phyloP scores from a whole-genome alignment of 2,113 vertebrate species.

The Larimichthys polyactis region DNA sequence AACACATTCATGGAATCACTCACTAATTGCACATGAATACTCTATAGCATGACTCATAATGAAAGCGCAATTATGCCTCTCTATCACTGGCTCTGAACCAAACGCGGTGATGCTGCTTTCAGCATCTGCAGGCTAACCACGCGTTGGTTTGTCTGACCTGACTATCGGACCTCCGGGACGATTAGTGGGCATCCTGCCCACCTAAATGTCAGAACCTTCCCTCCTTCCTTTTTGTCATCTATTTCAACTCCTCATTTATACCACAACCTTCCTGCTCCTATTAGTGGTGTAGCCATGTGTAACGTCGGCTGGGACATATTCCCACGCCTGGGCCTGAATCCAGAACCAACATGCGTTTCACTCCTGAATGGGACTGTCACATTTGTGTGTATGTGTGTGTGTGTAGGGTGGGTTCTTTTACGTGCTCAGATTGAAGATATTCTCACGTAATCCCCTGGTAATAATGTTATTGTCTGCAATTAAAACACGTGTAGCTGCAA shows the following conservation, averaged over 20 bases:
- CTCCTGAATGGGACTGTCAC: slow-evolving; percentile 8
- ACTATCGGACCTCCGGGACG: slow-evolving; percentile 37
- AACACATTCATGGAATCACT: slow-evolving; percentile 59
- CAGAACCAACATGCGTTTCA: slow-evolving; percentile 54
- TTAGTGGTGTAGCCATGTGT: slow-evolving; percentile 69
- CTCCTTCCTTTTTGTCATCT: slow-evolving; percentile 40
- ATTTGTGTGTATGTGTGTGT: background rate
- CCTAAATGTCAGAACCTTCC: slow-evolving; percentile 42
- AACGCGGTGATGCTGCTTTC: slow-evolving; percentile 47
- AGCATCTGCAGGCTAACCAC: slow-evolving; percentile 58
- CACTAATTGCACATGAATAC: slow-evolving; percentile 79
- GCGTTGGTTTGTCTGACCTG: slow-evolving; percentile 50
- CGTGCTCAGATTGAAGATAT: slow-evolving; percentile 50
- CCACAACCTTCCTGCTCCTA: slow-evolving; percentile 52
- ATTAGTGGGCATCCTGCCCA: slow-evolving; percentile 61
- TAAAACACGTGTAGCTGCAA: slow-evolving; percentile 19
- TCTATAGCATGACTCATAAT: slow-evolving; percentile 72
- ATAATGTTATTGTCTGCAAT: slow-evolving; percentile 56
- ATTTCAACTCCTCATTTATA: slow-evolving; percentile 63
- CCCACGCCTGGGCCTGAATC: slow-evolving; percentile 59
- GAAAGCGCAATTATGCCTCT: slow-evolving; percentile 73
- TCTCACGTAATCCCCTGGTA: slow-evolving; percentile 52
- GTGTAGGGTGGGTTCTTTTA: slow-evolving; percentile 16
- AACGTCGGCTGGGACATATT: slow-evolving; percentile 42
- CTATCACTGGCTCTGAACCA: slow-evolving; percentile 65